Base-by-base conservation (phyloP, 2,888 invertebrate species). In the Spatulosminthurus flaviceps region DNA sequence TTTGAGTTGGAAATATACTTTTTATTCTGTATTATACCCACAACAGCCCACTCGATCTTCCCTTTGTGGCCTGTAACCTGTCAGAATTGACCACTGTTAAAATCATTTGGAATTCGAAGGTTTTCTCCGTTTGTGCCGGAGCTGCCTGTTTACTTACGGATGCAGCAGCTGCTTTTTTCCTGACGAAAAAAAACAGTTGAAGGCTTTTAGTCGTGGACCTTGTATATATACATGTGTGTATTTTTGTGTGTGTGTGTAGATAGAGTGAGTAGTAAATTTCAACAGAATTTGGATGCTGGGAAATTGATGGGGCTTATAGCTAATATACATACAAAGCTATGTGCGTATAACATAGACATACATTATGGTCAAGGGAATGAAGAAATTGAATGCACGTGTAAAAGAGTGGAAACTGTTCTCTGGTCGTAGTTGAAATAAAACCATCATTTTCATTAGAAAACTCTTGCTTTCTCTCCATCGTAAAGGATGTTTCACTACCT, bases 51-150 rank as follows among this genome's bases (percentile, higher is more conserved):
- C 61, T 28, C 61, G n/a, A 73, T 73, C 73, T 73, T 73, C 73
- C 73, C 73, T 21, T 24, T 26, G 73, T 29, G 60, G 61, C 73
- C 73, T 73, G 73, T 73, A 73, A 73, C 73, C 22, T 73, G 73
- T 73, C 73, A 73, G 61, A 61, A 60, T 60, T 73, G 73, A 61
- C 61, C 61, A 60, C 28, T 51, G 28, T 73, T 73, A 61, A 73
- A 73, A 60, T 60, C 61, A 73, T 73, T 73, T 61, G 9, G 16
- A 34, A 9, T 34, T 34, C 34, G n/a, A n/a, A n/a, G n/a, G 60
- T 28, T 13, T 69, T 28, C 69, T 69, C 26, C 2, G 7, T 34
- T 69, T 69, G 11, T 64, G 11, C 64, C 60, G 4, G 60, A 21
- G 60, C 13, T 60, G 11, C 16, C 43, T 43, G 11, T 43, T 43